Evolutionary conservation across 2,888 invertebrate species (phyloP), one percentile per base, ranked within the genome.

Genomic region (Catocala fraxini): DNA sequence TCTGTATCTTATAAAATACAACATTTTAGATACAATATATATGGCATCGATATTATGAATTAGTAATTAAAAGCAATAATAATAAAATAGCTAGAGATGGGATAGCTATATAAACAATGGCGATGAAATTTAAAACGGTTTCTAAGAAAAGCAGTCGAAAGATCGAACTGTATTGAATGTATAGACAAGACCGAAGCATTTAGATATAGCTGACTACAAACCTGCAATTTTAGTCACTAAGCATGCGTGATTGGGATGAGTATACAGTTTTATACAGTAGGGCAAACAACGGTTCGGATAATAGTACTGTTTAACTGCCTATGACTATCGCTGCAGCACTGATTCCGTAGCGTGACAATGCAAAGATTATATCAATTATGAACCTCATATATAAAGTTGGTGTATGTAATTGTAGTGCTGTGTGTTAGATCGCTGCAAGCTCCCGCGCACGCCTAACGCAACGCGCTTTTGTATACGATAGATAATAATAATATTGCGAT

Each of bases 381-480:
- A 71, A 59, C 41, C 53, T 67, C 59, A 46, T 66, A 59, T 64
- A 69, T 65, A 41, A 70, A 62, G 61, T 63, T 64, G 59, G 66
- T 63, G 61, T 63, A 63, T 59, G 56, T 71, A 74, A 59, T 55
- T 54, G 56, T 73, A 73, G 66, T 68, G 51, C 65, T 70, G 68
- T 73, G 68, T 75, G 51, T 70, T 70, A 75, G 72, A 73, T 63
- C 75, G 80, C 80, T 80, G 80, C 80, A 80, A 80, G 80, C 80
- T 80, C 80, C 54, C 48, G 12, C 15, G 25, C 12, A 15, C 35
- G 59, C 48, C 66, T 56, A 47, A 68, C 63, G 65, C 68, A 59
- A 68, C 61, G 73, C 73, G 77, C 77, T 78, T 77, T 73, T 75
- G 78, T 78, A 78, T 78, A 78, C 78, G 78, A 78, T 78, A 76